Evolutionary conservation across 1,140 invertebrate genomes (phyloP).

Genomic region (Gryllus bimaculatus): DNA sequence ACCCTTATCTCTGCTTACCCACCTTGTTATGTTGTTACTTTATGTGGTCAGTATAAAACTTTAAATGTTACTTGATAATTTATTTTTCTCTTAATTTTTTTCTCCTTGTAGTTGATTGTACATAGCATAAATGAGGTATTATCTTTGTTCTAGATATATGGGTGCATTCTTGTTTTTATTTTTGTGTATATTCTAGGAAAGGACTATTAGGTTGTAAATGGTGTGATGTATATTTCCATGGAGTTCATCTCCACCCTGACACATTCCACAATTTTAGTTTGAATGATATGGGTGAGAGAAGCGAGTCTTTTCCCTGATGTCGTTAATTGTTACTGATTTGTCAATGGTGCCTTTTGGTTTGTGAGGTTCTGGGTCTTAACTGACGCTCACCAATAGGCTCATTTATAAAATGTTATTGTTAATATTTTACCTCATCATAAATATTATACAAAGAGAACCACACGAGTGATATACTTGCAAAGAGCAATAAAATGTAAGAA

Average conservation of each 20-base stretch:
- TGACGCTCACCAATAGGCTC: background rate
- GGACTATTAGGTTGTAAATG: conserved; percentile 2
- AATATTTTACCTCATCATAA: conserved; percentile 1
- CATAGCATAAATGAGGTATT: background rate
- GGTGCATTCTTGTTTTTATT: background rate
- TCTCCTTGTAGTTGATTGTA: background rate
- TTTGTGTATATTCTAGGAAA: background rate
- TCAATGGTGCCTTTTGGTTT: background rate
- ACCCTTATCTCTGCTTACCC: background rate
- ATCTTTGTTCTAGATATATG: background rate
- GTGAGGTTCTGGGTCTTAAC: background rate
- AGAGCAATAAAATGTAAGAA: background rate
- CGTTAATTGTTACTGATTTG: conserved; percentile 1
- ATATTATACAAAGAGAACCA: background rate
- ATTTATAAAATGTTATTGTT: conserved; percentile 6
- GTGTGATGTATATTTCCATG: background rate
- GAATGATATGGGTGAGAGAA: background rate
- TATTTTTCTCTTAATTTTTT: background rate
- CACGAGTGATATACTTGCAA: background rate
- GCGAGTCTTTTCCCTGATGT: background rate
- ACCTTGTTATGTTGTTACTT: background rate
- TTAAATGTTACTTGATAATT: background rate
- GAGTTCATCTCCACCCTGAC: background rate
- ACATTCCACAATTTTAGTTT: background rate
- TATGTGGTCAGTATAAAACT: background rate